Conservation (phyloP, 2,888 invertebrate species). For the Miltochrista miniata region DNA sequence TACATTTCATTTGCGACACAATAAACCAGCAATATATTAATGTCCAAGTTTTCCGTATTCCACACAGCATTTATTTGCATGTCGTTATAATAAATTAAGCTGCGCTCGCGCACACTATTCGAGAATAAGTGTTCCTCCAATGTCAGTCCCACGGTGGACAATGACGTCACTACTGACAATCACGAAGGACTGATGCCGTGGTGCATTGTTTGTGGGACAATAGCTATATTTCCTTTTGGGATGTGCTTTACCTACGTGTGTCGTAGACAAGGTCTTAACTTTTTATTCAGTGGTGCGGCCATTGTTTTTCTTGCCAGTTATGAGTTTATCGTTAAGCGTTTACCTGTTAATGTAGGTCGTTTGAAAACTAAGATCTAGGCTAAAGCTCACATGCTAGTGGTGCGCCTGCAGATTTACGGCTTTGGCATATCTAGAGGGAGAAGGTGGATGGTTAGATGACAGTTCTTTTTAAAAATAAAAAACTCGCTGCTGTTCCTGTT, state of each 20-base stretch:
- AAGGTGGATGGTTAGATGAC: no score
- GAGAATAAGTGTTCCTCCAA: conserved; percentile 47
- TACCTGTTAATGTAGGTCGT: neutral
- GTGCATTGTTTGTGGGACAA: conserved; percentile 53
- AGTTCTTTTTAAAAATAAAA: no score
- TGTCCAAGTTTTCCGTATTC: conserved; percentile 22
- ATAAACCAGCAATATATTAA: conserved; percentile 6
- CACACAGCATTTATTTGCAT: conserved; percentile 21
- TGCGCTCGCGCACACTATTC: conserved; percentile 15
- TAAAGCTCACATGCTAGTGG: no score
- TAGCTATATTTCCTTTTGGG: conserved; percentile 52
- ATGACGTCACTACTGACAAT: conserved; percentile 53
- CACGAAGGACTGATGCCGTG: conserved; percentile 43
- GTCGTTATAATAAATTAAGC: conserved; percentile 32
- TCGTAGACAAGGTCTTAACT: conserved; percentile 42
- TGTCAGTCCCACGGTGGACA: conserved; percentile 72
- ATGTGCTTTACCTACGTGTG: conserved; percentile 38
- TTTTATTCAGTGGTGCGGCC: conserved; percentile 21
- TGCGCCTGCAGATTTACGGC: no score
- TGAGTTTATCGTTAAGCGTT: conserved; percentile 6
- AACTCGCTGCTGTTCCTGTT: no score
- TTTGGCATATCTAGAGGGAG: no score
- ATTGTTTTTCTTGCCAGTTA: conserved; percentile 20
- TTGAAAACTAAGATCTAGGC: no score
- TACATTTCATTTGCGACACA: conserved; percentile 2